Conservation (phyloP, 1,140 invertebrate genomes). For the Agrilus planipennis region DNA sequence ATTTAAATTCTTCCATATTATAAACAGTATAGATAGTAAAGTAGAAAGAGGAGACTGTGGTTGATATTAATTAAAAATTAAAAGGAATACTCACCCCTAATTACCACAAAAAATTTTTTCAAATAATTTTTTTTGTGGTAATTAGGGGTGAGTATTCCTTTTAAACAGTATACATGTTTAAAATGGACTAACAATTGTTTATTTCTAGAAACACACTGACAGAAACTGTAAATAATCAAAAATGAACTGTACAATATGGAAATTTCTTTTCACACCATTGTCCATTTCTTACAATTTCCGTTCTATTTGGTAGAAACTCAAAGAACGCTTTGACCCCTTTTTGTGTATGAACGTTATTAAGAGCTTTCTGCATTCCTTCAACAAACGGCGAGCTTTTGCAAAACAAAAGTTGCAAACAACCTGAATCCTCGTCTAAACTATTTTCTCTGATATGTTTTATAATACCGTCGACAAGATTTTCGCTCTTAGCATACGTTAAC, state of each 20-base stretch:
- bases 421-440: constrained; percentile 42
- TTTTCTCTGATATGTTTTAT: constrained; percentile 44
- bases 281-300: constrained; percentile 48
- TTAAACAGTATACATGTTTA: too few relatives aligned
- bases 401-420: constrained; percentile 58
- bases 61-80: too few relatives aligned
- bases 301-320: constrained; percentile 47
- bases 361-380: constrained; percentile 55
- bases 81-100: too few relatives aligned
- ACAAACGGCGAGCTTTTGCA: constrained; percentile 68
- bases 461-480: constrained; percentile 47
- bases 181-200: too few relatives aligned
- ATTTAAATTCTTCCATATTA: too few relatives aligned
- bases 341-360: constrained; percentile 32
- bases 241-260: constrained; percentile 27
- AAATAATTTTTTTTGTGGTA: too few relatives aligned
- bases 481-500: constrained; percentile 43
- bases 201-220: neutral
- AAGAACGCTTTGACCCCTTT: constrained; percentile 42
- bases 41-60: too few relatives aligned
- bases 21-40: too few relatives aligned
- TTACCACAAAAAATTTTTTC: too few relatives aligned
- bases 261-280: constrained; percentile 53
- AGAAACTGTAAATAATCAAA: neutral
- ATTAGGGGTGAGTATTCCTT: too few relatives aligned